Percentiles rank a stretch among this genome's conserved stretches.
phyloP scores from a whole-genome alignment of 2,888 invertebrate species.

The Parapristionchus giblindavisi region DNA sequence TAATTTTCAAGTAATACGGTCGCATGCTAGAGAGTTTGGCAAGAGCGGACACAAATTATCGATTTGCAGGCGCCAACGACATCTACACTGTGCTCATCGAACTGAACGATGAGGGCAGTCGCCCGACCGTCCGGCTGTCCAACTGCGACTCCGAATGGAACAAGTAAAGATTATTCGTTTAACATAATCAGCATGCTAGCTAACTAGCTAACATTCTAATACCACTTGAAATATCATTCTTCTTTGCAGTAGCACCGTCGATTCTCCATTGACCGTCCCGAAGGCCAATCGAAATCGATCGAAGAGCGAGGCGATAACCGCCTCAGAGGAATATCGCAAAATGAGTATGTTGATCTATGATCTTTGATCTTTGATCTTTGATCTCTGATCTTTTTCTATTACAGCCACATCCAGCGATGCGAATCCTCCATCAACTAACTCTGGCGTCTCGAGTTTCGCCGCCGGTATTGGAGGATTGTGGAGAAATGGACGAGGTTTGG shows the following conservation, averaged over 20 bases:
- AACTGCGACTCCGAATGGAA: constrained; percentile 47
- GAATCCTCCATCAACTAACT: background rate
- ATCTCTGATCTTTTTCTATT: constrained; percentile 3
- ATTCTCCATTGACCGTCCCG: background rate
- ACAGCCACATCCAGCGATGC: constrained; percentile 2
- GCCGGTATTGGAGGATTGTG: constrained; percentile 22
- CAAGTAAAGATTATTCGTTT: background rate
- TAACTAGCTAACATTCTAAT: background rate
- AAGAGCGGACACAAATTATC: background rate
- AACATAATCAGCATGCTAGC: background rate
- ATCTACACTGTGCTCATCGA: constrained; percentile 64
- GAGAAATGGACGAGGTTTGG: constrained; percentile 32
- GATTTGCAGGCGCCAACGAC: background rate
- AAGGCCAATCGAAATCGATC: constrained; percentile 16
- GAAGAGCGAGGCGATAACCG: constrained; percentile 20
- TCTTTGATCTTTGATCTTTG: too few species aligned
- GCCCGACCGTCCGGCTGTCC: constrained; percentile 65
- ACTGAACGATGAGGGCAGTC: constrained; percentile 60
- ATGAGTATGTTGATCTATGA: constrained; percentile 11
- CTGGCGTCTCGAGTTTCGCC: constrained; percentile 16
- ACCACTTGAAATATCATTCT: background rate
- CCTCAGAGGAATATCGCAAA: constrained; percentile 15
- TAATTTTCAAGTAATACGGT: too few species aligned
- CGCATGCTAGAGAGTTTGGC: too few species aligned
- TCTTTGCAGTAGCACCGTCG: background rate